These are phyloP conservation scores for Phymatocera aterrima DNA, from an alignment of 2,888 invertebrate species.

Conservation along the genomic window DNA sequence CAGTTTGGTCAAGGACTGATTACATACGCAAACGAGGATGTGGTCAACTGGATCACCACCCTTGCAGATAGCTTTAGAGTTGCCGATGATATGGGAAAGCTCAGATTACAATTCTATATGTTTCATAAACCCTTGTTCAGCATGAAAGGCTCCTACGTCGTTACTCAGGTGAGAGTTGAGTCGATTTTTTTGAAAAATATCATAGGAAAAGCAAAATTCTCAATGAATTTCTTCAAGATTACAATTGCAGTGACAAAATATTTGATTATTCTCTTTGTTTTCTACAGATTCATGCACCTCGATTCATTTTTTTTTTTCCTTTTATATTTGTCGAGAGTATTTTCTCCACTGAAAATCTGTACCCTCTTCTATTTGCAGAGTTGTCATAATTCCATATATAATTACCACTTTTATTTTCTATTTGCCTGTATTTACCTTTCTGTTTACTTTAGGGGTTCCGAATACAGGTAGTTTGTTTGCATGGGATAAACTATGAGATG, in stretches of 20 bases:
- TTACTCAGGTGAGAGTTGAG: slow-evolving; percentile 93
- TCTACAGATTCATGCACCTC: no score
- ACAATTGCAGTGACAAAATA: no score
- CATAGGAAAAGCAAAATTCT: no score
- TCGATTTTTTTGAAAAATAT: no score
- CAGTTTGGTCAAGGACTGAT: slow-evolving; percentile 97
- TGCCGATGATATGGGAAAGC: slow-evolving; percentile 98
- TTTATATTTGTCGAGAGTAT: no score
- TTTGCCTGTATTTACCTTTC: not conserved
- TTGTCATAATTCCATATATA: no score
- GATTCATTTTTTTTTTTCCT: no score
- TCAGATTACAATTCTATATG: slow-evolving; percentile 92
- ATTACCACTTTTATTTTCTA: not conserved
- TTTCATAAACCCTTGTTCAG: slow-evolving; percentile 97
- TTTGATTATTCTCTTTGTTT: no score
- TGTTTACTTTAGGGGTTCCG: not conserved
- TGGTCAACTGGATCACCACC: slow-evolving; percentile 98
- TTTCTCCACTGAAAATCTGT: no score
- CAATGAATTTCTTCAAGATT: no score
- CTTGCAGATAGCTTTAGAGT: slow-evolving; percentile 97
- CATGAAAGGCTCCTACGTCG: slow-evolving; percentile 99
- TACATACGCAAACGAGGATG: slow-evolving; percentile 96
- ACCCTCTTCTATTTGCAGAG: no score
- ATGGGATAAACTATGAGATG: not conserved
- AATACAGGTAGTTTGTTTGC: slow-evolving; percentile 3